Conservation (phyloP, 2,113 vertebrate species). For the Gracilinanus agilis region DNA sequence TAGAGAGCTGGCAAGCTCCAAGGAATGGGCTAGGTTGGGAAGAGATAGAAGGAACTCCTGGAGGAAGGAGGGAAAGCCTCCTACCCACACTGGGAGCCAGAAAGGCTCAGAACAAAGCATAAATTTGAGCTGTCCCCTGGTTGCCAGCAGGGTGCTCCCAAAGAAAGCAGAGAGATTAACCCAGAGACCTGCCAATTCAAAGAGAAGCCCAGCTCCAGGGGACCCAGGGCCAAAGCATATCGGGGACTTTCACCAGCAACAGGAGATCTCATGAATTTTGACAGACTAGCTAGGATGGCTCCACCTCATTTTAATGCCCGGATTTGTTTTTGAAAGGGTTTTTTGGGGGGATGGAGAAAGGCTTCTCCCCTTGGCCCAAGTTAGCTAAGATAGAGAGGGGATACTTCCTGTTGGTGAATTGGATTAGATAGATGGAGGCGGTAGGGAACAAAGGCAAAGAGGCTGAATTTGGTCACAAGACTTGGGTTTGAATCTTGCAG, state of each 20-base stretch:
- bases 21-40: not conserved
- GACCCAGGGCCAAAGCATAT: slow-evolving; percentile 69
- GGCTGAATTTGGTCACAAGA: not conserved
- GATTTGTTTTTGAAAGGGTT: too few species aligned
- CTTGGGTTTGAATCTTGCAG: not conserved
- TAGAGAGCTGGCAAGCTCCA: not conserved
- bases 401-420: not conserved
- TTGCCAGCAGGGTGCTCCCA: not conserved
- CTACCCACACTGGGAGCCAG: slow-evolving; percentile 1
- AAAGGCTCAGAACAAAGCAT: slow-evolving; percentile 27
- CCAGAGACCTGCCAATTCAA: slow-evolving; percentile 22
- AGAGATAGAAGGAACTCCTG: not conserved
- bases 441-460: not conserved
- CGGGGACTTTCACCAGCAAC: slow-evolving; percentile 61
- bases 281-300: not conserved
- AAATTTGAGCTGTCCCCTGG: slow-evolving; percentile 54
- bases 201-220: slow-evolving; percentile 51
- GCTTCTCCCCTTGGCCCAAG: not conserved
- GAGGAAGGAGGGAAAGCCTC: not conserved
- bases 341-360: too few species aligned
- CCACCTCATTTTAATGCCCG: not conserved
- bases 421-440: not conserved
- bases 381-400: not conserved
- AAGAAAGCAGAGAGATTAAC: slow-evolving; percentile 52
- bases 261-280: slow-evolving; percentile 43